Evolutionary conservation across 1,140 invertebrate genomes (phyloP), one percentile per base, ranked within the genome.

Genomic region (Halictus rubicundus): DNA sequence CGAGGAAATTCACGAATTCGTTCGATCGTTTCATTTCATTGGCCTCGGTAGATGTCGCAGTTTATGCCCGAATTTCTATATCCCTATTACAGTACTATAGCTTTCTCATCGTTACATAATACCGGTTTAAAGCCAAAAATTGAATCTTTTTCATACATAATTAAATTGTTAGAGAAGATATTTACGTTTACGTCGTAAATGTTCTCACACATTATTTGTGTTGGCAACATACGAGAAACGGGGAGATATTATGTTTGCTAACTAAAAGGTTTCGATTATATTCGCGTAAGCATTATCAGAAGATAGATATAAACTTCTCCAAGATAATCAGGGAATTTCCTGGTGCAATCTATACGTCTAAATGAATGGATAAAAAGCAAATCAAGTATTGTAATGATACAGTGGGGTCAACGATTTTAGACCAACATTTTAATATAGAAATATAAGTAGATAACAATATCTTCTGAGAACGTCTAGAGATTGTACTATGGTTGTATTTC

Each of bases 51-150:
- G 60, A 37, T 39, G 32, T 25, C 16, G 14, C 23, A 46, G 1
- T 75, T 59, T 52, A 42, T 9, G 46, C 7, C 46, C 23, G 25
- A 19, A 64, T 52, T 32, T 54, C 32, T 32, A 32, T 32, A 32
- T 32, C 25, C 37, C 21, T 42, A 23, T 64, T 54, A 46, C 42
- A 21, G 10, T 27, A n/a, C 7, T 6, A 54, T 54, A 54, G 19
- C 63, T 27, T 64, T 5, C 49, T 0, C 6, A 16, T 6, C 27
- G 25, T 78, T 72, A 69, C 49, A 49, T 72, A 78, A 78, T n/a
- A 25, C 16, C 19, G 23, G 25, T n/a, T n/a, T 3, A 37, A 42
- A 32, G 10, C 46, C 49, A 25, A 14, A 57, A 64, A 25, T 32
- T 32, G 32, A 32, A 46, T 46, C 10, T 46, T 12, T 46, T 1